A percentile compares a stretch with the other conserved stretches of the same genome.
These are phyloP conservation scores for Formicarius rufipectus DNA, from an alignment of 2,113 vertebrate genomes.

Conservation along the genomic window DNA sequence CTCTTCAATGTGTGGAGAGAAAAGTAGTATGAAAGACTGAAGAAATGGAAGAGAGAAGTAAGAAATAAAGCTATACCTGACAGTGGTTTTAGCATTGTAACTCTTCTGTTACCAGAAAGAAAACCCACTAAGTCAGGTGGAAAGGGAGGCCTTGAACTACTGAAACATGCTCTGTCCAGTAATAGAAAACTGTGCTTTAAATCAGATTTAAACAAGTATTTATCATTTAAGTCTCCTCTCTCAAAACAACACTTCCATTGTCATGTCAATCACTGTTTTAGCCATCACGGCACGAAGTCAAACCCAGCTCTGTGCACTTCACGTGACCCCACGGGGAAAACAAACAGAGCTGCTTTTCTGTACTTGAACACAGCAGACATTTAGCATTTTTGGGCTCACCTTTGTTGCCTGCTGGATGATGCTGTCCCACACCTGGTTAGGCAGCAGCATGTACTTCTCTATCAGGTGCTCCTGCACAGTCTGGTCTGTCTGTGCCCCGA, in stretches of 20 bases:
- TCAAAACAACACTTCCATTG: background rate
- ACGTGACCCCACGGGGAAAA: background rate
- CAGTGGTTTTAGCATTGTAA: background rate
- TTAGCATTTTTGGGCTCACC: conserved; percentile 73
- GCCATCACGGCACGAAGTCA: background rate
- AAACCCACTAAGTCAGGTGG: background rate
- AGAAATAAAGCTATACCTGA: background rate
- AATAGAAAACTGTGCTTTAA: background rate
- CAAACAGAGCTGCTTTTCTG: background rate
- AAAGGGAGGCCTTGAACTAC: background rate
- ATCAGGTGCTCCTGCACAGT: conserved; percentile 96
- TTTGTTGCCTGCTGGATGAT: conserved; percentile 99
- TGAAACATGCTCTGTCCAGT: background rate
- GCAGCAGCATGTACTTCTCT: conserved; percentile 98
- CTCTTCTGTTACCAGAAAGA: background rate
- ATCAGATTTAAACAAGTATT: background rate
- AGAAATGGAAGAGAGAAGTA: background rate
- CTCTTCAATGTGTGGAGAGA: background rate
- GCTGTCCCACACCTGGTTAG: conserved; percentile 99
- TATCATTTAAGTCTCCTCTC: background rate
- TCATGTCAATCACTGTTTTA: background rate
- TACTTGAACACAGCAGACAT: background rate
- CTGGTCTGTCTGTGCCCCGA: conserved; percentile 98
- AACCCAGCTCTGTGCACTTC: accelerated
- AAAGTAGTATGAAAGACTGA: background rate